phyloP scores from a whole-genome alignment of 2,888 invertebrate species.

The Octodonta nipae region DNA sequence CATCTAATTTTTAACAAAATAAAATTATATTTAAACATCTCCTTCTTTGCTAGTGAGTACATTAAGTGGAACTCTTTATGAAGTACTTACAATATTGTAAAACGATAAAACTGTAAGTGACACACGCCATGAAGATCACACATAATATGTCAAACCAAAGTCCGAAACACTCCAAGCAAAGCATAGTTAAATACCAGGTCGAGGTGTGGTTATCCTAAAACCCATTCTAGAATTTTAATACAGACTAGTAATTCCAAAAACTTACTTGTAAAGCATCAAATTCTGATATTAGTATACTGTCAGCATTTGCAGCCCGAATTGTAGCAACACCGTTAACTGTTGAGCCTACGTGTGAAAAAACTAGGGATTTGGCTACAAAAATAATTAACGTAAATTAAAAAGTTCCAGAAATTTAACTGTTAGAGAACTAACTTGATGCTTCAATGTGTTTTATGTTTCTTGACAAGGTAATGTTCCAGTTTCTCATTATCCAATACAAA shows the following conservation, averaged over 20 bases:
- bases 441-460: slow-evolving; percentile 54
- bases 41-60: too few species aligned
- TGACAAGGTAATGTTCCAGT: slow-evolving; percentile 54
- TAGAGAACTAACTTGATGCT: slow-evolving; percentile 34
- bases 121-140: slow-evolving; percentile 43
- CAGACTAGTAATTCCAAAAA: background rate
- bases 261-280: slow-evolving; percentile 21
- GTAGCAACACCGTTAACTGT: slow-evolving; percentile 19
- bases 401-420: background rate
- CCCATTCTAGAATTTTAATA: too few species aligned
- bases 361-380: slow-evolving; percentile 20
- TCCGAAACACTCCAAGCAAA: slow-evolving; percentile 49
- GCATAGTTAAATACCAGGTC: slow-evolving; percentile 47
- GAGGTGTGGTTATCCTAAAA: slow-evolving; percentile 42
- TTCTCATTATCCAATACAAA: slow-evolving; percentile 49
- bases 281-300: slow-evolving; percentile 13
- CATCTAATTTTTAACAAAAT: too few species aligned
- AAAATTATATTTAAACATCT: too few species aligned
- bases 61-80: too few species aligned
- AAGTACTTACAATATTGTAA: slow-evolving; percentile 19
- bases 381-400: background rate
- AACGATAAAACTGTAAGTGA: slow-evolving; percentile 45
- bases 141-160: slow-evolving; percentile 52
- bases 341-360: slow-evolving; percentile 19
- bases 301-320: slow-evolving; percentile 16